Evolutionary conservation across 2,888 invertebrate species (phyloP).

Genomic region (Chymomyza amoena): DNA sequence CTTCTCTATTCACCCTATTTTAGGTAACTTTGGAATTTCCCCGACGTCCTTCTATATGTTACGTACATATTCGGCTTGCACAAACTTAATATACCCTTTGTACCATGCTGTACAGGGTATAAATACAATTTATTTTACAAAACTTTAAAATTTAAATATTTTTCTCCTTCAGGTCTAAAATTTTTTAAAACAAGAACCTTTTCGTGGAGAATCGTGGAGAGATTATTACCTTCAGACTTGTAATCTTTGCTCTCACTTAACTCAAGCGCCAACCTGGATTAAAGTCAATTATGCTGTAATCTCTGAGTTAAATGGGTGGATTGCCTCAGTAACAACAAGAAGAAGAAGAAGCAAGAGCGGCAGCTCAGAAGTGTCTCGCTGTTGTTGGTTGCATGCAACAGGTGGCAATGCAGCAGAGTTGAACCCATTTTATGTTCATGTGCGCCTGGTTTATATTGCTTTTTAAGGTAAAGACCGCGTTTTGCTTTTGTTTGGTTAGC

Average conservation of each 20-base stretch:
- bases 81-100: too few species aligned
- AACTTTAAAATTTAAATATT: too few species aligned
- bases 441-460: conserved; percentile 63
- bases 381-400: conserved; percentile 12
- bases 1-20: too few species aligned
- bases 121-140: too few species aligned
- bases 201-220: too few species aligned
- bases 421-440: conserved; percentile 39
- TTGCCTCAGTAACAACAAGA: not conserved
- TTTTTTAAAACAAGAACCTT: too few species aligned
- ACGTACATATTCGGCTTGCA: too few species aligned
- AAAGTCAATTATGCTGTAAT: not conserved
- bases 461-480: conserved; percentile 64
- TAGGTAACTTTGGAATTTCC: too few species aligned
- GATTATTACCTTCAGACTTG: not conserved
- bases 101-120: too few species aligned
- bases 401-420: conserved; percentile 29
- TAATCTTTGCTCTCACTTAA: not conserved
- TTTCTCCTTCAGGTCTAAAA: too few species aligned
- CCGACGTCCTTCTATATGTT: too few species aligned
- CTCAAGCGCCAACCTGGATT: not conserved
- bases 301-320: not conserved
- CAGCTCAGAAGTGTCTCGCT: not conserved
- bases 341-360: not conserved
- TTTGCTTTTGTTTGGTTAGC: conserved; percentile 18